Percentiles rank a stretch among this genome's conserved stretches.
phyloP scores from a whole-genome alignment of 2,797 vertebrate species.

The Myiotriccus ornatus region DNA sequence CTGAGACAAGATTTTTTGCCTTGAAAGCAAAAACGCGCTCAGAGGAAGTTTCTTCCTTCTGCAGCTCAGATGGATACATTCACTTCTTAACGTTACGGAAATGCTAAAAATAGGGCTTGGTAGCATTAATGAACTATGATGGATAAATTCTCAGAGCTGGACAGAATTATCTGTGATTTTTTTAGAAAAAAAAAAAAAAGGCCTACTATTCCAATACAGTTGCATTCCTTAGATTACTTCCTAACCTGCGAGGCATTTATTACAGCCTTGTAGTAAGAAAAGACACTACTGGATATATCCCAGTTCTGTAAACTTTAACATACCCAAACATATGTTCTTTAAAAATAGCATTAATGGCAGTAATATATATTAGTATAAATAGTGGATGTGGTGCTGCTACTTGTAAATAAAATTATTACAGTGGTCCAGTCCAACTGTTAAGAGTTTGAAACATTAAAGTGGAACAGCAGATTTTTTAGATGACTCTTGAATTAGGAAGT shows the following conservation, averaged over 20 bases:
- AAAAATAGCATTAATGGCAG: background rate
- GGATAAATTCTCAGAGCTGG: background rate
- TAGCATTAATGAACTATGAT: slow-evolving; percentile 6
- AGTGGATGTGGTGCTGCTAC: background rate
- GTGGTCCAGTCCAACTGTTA: background rate
- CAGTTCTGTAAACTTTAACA: background rate
- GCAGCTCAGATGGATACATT: background rate
- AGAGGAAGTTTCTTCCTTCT: background rate
- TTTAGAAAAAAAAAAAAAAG: background rate
- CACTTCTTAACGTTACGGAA: background rate
- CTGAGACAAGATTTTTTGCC: background rate
- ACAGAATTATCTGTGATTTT: background rate
- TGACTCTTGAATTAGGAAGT: background rate
- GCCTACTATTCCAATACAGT: background rate
- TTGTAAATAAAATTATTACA: background rate
- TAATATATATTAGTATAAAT: background rate
- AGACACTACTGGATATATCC: background rate
- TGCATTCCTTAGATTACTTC: background rate
- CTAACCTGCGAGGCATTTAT: background rate
- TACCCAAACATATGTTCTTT: background rate
- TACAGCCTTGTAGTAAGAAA: background rate
- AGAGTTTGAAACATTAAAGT: background rate
- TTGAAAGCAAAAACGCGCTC: slow-evolving; percentile 17
- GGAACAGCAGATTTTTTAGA: background rate
- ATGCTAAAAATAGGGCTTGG: slow-evolving; percentile 19